These are phyloP conservation scores for Calameuta filiformis DNA, from an alignment of 2,888 invertebrate species.

Conservation along the genomic window DNA sequence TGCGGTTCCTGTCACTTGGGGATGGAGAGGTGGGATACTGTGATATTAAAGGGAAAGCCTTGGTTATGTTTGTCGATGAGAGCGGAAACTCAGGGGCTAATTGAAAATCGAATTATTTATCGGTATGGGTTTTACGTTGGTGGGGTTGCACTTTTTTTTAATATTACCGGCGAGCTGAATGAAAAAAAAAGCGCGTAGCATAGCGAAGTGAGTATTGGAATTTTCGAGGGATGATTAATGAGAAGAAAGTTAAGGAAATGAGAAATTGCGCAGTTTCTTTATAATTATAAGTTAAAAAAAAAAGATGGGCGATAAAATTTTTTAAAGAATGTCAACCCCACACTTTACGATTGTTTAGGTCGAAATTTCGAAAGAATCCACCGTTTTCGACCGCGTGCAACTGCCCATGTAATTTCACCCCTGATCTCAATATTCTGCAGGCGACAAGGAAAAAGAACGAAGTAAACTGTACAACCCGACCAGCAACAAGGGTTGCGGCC, in stretches of 20 bases:
- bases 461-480: background rate
- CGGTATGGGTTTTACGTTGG: background rate
- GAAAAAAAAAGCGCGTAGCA: background rate
- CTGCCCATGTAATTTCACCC: background rate
- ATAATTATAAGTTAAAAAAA: background rate
- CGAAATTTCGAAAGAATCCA: background rate
- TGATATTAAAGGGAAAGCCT: background rate
- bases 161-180: background rate
- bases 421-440: background rate
- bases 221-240: too few species aligned
- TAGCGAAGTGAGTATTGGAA: background rate
- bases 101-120: conserved; percentile 50
- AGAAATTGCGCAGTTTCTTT: background rate
- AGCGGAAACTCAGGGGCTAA: conserved; percentile 28
- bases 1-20: background rate
- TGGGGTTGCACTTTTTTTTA: background rate
- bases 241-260: too few species aligned
- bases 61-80: background rate
- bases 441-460: background rate
- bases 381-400: background rate
- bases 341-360: background rate
- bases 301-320: background rate
- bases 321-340: background rate
- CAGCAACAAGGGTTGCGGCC: background rate
- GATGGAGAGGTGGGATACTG: background rate